These are phyloP conservation scores for Conus betulinus DNA, from an alignment of 1,140 invertebrate species.

Conservation along the genomic window DNA sequence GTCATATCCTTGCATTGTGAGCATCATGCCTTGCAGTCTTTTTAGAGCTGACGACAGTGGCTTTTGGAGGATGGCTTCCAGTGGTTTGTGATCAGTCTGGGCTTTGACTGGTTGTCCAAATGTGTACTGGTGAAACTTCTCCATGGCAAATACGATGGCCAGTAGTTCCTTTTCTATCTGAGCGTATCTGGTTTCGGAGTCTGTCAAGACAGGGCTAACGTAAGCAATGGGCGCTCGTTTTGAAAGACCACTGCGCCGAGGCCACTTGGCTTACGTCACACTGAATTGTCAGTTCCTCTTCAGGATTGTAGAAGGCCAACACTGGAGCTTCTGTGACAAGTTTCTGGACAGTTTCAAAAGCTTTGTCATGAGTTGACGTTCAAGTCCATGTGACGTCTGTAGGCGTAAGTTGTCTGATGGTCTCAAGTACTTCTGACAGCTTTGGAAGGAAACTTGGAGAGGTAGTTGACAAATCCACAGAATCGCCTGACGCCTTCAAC, in stretches of 20 bases:
- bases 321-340: not conserved
- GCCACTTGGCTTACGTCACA: slow-evolving; percentile 25
- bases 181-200: slow-evolving; percentile 69
- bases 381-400: too few species aligned
- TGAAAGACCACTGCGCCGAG: too few species aligned
- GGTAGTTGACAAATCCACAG: slow-evolving; percentile 25
- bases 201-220: slow-evolving; percentile 72
- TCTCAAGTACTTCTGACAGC: not conserved
- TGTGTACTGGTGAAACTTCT: slow-evolving; percentile 60
- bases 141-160: slow-evolving; percentile 75
- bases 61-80: not conserved
- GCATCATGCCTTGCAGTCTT: slow-evolving; percentile 22
- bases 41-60: not conserved
- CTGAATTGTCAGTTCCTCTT: not conserved
- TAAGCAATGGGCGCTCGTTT: slow-evolving; percentile 60
- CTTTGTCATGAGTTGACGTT: too few species aligned
- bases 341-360: too few species aligned
- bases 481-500: slow-evolving; percentile 7
- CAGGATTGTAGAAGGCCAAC: slow-evolving; percentile 28
- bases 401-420: too few species aligned
- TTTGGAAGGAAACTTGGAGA: slow-evolving; percentile 44
- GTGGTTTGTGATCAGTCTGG: too few species aligned
- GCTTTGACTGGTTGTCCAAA: slow-evolving; percentile 1
- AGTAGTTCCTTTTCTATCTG: slow-evolving; percentile 76
- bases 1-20: not conserved